phyloP scores from a whole-genome alignment of 1,140 invertebrate genomes.

The Phenacoccus solenopsis region DNA sequence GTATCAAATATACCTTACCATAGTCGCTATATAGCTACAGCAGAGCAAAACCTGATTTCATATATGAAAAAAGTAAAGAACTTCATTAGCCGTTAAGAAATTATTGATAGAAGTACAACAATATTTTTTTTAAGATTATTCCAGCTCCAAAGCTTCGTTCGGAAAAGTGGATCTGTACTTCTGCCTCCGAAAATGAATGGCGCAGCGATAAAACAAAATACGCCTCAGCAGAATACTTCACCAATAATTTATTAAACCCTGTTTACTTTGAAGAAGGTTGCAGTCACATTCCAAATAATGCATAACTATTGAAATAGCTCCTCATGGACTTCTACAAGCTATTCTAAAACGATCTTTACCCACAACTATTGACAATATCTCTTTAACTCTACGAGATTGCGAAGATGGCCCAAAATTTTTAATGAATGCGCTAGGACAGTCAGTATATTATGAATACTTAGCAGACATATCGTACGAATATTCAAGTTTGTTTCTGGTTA shows the following conservation, averaged over 20 bases:
- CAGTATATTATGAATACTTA: constrained; percentile 25
- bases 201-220: constrained; percentile 35
- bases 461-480: too few relatives aligned
- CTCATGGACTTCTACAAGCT: constrained; percentile 58
- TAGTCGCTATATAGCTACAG: constrained; percentile 38
- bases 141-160: constrained; percentile 38
- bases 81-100: not conserved
- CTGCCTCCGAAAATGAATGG: constrained; percentile 39
- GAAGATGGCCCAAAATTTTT: constrained; percentile 56
- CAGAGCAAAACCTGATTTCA: constrained; percentile 36
- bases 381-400: constrained; percentile 61
- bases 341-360: constrained; percentile 59
- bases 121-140: constrained; percentile 35
- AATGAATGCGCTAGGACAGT: constrained; percentile 55
- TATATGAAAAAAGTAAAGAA: not conserved
- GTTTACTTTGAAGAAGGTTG: constrained; percentile 71
- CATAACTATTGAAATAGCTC: constrained; percentile 55
- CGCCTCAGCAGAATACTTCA: constrained; percentile 51
- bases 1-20: constrained; percentile 76
- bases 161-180: constrained; percentile 46
- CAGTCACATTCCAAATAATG: constrained; percentile 58
- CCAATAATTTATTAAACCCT: constrained; percentile 55
- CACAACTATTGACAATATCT: constrained; percentile 48
- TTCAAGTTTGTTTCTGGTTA: not conserved
- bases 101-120: not conserved